Base-by-base conservation (phyloP, 2,888 invertebrate species). In the Mimas tiliae region DNA sequence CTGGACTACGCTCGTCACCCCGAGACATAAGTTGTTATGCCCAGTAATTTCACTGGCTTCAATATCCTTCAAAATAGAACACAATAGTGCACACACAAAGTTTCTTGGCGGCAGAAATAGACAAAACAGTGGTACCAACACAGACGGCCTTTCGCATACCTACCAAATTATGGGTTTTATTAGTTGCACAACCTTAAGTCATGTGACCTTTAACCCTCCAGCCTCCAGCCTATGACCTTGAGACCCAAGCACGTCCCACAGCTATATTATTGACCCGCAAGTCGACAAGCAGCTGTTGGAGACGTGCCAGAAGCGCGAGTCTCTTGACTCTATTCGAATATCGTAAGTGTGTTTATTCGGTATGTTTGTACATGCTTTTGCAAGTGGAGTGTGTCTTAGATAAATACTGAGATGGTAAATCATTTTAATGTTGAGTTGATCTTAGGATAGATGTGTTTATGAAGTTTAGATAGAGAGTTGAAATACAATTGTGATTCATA, bases 291-390 rank as follows among this genome's bases (percentile, higher is more conserved):
- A 58, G 16, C 58, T 58, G 58, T 58, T 58, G 58, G 58, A 38
- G 4, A 9, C 16, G 38, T 19, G 58, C 58, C 58, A 58, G 58
- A 8, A 19, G 27, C 52, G 7, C 21, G 11, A 27, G 52, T 38
- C 42, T 42, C 42, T 42, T 42, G 38, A 19, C 42, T 19, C 53
- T 34, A 53, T 58, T 19, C 42, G 11, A 58, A 58, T 58, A 58
- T 38, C 38, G 58, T 11, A 34, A 55, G 16, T 55, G 58, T 58
- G 58, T 58, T 58, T 58, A 12, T 58, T 42, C 6, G 33, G 53
- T 53, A 33, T 19, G 42, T 12, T 58, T 19, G 12, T 38, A 19
- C 38, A 16, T 19, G 58, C 19, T 19, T 42, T 19, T 12, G 42
- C 34, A 58, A 58, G 38, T 38, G 58, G 19, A 12, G 42, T 42